A percentile compares a stretch with the other conserved stretches of the same genome.
These are phyloP conservation scores for Parazoanthus atlanticus DNA, from an alignment of 92 coral and sea anemone genomes.

Conservation along the genomic window DNA sequence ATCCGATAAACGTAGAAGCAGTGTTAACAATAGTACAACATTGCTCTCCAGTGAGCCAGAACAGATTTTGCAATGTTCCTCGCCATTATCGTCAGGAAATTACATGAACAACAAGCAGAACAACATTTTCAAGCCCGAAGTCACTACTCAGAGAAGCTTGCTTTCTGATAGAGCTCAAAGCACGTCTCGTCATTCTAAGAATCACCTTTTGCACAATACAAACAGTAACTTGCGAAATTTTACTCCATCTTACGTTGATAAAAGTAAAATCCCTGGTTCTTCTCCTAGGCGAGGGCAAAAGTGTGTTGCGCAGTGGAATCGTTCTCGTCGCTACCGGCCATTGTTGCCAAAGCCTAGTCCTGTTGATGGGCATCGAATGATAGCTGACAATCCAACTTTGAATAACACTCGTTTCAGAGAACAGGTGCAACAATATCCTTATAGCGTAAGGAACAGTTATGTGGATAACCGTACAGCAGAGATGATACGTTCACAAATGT, in stretches of 20 bases:
- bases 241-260: not conserved
- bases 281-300: not conserved
- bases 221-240: not conserved
- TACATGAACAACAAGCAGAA: not conserved
- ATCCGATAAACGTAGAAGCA: not conserved
- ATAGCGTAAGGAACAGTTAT: not conserved
- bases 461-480: not conserved
- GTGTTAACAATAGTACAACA: not conserved
- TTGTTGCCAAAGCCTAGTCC: constrained; percentile 30
- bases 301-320: not conserved
- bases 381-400: not conserved
- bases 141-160: not conserved
- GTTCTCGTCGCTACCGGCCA: constrained; percentile 33
- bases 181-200: not conserved
- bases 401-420: not conserved
- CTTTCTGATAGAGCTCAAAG: not conserved
- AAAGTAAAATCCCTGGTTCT: not conserved
- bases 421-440: not conserved
- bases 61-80: not conserved
- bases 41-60: not conserved
- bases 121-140: not conserved
- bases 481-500: not conserved
- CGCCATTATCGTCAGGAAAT: not conserved
- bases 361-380: not conserved
- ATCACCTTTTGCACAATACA: not conserved